Conservation (phyloP, 2,113 vertebrate species). For the Thunnus thynnus region DNA sequence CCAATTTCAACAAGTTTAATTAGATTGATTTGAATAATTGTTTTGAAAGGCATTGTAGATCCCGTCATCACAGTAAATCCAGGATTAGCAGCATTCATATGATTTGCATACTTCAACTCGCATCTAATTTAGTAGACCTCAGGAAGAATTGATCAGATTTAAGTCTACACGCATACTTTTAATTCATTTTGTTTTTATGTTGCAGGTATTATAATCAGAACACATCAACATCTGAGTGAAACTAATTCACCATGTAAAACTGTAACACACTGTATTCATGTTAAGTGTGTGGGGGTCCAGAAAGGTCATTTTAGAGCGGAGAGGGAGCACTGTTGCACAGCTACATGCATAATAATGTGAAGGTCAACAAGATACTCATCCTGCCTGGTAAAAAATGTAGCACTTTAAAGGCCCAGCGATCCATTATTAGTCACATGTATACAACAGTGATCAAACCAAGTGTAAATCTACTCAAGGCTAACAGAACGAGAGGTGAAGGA, state of each 20-base stretch:
- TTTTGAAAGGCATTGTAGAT: conserved; percentile 76
- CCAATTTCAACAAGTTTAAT: conserved; percentile 82
- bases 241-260: conserved; percentile 44
- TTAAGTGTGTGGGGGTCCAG: conserved; percentile 46
- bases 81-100: conserved; percentile 65
- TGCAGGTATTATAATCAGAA: conserved; percentile 6
- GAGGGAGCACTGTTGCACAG: conserved; percentile 65
- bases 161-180: conserved; percentile 24
- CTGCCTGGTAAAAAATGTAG: conserved; percentile 57
- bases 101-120: conserved; percentile 64
- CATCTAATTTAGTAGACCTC: conserved; percentile 48
- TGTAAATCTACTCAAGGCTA: conserved; percentile 76
- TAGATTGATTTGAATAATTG: conserved; percentile 83
- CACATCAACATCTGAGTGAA: background rate
- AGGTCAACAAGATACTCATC: conserved; percentile 78
- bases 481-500: conserved; percentile 78
- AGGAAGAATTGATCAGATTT: conserved; percentile 48
- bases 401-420: conserved; percentile 62
- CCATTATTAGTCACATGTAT: conserved; percentile 67
- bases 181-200: conserved; percentile 20
- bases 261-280: conserved; percentile 45
- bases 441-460: conserved; percentile 69
- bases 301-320: conserved; percentile 63
- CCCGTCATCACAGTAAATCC: conserved; percentile 71
- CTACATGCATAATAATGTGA: conserved; percentile 76